These are phyloP conservation scores for Agriotes lineatus DNA, from an alignment of 2,888 invertebrate genomes.

Conservation along the genomic window DNA sequence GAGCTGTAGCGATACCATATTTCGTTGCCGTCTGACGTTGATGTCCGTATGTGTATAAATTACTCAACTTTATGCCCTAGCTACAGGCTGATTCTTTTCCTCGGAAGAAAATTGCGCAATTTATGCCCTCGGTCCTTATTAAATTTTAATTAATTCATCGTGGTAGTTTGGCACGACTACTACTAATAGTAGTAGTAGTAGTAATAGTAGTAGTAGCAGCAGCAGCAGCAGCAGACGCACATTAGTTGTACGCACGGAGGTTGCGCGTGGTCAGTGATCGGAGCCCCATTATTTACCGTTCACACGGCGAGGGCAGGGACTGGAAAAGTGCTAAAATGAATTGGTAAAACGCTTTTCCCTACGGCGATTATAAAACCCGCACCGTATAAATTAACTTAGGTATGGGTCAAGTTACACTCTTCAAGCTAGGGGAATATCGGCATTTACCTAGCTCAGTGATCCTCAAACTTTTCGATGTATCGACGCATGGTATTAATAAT, in stretches of 20 bases:
- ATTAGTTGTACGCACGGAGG: background rate
- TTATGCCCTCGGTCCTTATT: conserved; percentile 28
- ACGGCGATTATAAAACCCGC: conserved; percentile 27
- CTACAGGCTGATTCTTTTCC: conserved; percentile 28
- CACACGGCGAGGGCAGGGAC: background rate
- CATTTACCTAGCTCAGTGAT: background rate
- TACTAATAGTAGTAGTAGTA: too few species aligned
- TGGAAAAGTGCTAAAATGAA: conserved; percentile 23
- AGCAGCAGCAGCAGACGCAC: too few species aligned
- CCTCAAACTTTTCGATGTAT: background rate
- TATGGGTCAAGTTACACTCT: conserved; percentile 27
- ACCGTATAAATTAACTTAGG: conserved; percentile 30
- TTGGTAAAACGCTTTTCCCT: conserved; percentile 22
- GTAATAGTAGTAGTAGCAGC: too few species aligned
- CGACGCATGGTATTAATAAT: background rate
- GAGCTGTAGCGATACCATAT: conserved; percentile 55
- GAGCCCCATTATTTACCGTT: conserved; percentile 17
- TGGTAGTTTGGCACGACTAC: too few species aligned
- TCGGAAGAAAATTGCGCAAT: background rate
- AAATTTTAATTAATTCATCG: conserved; percentile 35
- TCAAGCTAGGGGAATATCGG: background rate
- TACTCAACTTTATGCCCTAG: conserved; percentile 60
- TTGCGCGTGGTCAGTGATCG: conserved; percentile 27
- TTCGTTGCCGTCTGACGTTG: conserved; percentile 60
- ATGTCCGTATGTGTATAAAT: conserved; percentile 63